Conservation (phyloP, 2,797 vertebrate species). For the Malurus leucopterus region DNA sequence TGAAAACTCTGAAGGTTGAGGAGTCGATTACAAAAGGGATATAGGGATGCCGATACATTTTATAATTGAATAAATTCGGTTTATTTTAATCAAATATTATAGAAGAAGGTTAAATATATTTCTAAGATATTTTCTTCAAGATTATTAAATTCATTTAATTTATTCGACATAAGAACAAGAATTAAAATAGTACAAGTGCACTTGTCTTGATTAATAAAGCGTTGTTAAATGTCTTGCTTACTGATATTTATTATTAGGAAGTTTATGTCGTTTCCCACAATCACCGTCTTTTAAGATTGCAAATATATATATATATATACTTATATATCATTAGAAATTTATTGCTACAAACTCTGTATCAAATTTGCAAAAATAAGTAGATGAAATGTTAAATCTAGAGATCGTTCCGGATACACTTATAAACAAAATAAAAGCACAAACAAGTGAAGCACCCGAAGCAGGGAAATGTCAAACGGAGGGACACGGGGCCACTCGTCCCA, state of each 20-base stretch:
- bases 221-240: constrained; percentile 46
- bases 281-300: constrained; percentile 41
- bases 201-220: constrained; percentile 73
- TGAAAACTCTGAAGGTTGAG: not conserved
- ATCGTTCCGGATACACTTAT: not conserved
- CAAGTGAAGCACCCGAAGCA: constrained; percentile 14
- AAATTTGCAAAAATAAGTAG: constrained; percentile 53
- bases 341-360: constrained; percentile 58
- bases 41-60: not conserved
- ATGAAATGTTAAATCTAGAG: constrained; percentile 21
- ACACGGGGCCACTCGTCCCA: constrained; percentile 48
- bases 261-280: constrained; percentile 60
- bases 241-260: constrained; percentile 61
- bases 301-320: constrained; percentile 26
- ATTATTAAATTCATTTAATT: constrained; percentile 70
- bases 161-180: constrained; percentile 51
- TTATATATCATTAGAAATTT: constrained; percentile 51
- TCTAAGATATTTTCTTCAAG: constrained; percentile 47
- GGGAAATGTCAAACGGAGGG: constrained; percentile 35
- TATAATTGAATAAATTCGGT: constrained; percentile 16
- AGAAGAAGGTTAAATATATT: constrained; percentile 67
- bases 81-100: constrained; percentile 65
- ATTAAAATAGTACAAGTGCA: constrained; percentile 71
- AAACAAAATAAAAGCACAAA: constrained; percentile 38
- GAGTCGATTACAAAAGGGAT: not conserved